These are phyloP conservation scores for Sporophila hypoxantha DNA, from an alignment of 2,113 vertebrate species.

Conservation along the genomic window DNA sequence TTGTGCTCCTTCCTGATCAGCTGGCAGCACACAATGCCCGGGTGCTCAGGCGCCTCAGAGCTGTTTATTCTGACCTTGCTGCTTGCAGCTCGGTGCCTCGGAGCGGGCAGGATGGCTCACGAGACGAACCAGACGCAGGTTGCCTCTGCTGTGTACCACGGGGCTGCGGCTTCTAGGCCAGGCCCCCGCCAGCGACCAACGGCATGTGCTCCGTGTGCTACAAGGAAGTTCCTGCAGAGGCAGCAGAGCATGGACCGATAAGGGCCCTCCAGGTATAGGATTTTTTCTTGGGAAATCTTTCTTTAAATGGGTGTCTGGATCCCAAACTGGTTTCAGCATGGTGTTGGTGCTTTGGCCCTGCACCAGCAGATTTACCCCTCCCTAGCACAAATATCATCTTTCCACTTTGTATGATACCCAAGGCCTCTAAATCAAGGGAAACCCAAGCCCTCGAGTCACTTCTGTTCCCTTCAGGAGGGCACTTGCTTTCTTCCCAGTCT, in stretches of 20 bases:
- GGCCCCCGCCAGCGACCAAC: constrained; percentile 85
- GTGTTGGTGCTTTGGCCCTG: neutral
- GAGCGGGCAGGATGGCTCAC: constrained; percentile 81
- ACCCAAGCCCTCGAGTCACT: rapidly evolving
- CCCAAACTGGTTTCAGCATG: neutral
- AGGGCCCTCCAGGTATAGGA: constrained; percentile 77
- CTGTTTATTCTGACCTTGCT: neutral
- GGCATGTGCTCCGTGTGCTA: constrained; percentile 92
- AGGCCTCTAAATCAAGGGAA: neutral
- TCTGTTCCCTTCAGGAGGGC: neutral
- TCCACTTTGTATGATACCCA: neutral
- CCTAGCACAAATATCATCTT: neutral
- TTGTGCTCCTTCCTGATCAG: constrained; percentile 36
- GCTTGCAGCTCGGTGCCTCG: neutral
- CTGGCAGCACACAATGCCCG: neutral
- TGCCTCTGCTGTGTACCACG: constrained; percentile 86
- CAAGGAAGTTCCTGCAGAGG: constrained; percentile 86
- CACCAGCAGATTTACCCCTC: neutral
- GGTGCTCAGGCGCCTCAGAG: neutral
- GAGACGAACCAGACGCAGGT: constrained; percentile 90
- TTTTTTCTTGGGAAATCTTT: neutral
- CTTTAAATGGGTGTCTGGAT: neutral
- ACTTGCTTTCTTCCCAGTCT: neutral
- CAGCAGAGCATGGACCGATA: constrained; percentile 82
- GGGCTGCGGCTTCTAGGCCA: constrained; percentile 89